Percentiles rank a stretch among this genome's conserved stretches.
Conservation (phyloP, 2,888 invertebrate genomes). For the Tuta absoluta region DNA sequence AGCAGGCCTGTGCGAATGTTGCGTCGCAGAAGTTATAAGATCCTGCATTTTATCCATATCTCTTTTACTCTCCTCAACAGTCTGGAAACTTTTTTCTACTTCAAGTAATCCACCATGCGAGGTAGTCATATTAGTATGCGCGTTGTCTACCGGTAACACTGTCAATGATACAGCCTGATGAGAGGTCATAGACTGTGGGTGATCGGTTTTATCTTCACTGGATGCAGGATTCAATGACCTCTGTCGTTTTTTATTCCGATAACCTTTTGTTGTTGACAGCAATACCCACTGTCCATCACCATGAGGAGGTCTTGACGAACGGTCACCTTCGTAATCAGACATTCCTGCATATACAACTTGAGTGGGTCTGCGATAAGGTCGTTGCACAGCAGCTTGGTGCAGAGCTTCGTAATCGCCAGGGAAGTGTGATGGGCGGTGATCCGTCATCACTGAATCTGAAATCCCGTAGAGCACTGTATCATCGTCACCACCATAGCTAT, state of each 20-base stretch:
- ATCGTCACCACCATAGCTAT: conserved; percentile 56
- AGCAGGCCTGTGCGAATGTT: conserved; percentile 50
- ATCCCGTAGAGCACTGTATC: conserved; percentile 66
- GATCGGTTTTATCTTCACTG: conserved; percentile 50
- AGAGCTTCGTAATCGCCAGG: conserved; percentile 74
- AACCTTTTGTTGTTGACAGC: conserved; percentile 89
- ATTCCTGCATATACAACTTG: conserved; percentile 76
- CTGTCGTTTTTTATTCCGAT: conserved; percentile 79
- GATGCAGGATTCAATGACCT: conserved; percentile 58
- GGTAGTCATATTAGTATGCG: conserved; percentile 82
- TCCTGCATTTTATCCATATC: conserved; percentile 68
- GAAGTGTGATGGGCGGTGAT: conserved; percentile 73
- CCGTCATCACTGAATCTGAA: conserved; percentile 73
- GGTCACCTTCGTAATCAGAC: conserved; percentile 68
- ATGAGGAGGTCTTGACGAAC: conserved; percentile 81
- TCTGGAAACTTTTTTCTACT: conserved; percentile 86
- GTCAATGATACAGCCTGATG: conserved; percentile 84
- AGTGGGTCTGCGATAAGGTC: conserved; percentile 68
- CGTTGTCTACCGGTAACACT: conserved; percentile 86
- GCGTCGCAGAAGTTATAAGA: conserved; percentile 55
- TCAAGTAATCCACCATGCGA: conserved; percentile 89
- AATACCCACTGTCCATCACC: conserved; percentile 90
- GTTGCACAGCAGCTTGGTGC: conserved; percentile 59
- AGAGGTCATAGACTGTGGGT: conserved; percentile 54
- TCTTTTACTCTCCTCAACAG: conserved; percentile 83